Percentiles rank a stretch among this genome's conserved stretches.
phyloP scores from a whole-genome alignment of 92 coral and sea anemone genomes.

The Scolanthus callimorphus region DNA sequence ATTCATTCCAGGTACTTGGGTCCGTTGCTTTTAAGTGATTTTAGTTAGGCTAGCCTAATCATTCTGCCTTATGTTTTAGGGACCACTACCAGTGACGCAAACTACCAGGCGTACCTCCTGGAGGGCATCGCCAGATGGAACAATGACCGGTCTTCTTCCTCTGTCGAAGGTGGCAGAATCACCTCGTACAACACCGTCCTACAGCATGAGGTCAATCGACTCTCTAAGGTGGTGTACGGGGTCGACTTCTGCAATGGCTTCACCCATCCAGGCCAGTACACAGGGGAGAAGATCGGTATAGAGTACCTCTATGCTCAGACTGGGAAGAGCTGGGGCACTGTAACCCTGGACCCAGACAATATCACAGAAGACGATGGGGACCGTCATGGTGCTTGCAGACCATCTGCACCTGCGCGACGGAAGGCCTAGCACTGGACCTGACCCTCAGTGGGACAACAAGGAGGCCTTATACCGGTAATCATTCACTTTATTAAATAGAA shows the following conservation, averaged over 20 bases:
- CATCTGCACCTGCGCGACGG: no score
- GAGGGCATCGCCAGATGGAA: not conserved
- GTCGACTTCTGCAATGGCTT: not conserved
- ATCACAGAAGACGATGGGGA: no score
- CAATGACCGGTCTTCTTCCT: not conserved
- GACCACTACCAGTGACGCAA: not conserved
- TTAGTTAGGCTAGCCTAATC: no score
- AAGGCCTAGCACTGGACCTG: no score
- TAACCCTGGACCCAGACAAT: constrained; percentile 16
- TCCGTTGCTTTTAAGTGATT: constrained; percentile 1
- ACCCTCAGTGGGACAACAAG: no score
- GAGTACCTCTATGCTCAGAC: constrained; percentile 25
- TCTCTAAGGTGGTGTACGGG: not conserved
- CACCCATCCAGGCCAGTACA: no score
- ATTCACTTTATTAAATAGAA: no score
- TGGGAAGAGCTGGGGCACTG: constrained; percentile 14
- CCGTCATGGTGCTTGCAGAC: no score
- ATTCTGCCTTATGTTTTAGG: no score
- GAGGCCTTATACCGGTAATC: no score
- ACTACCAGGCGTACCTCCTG: constrained; percentile 6
- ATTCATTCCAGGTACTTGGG: no score
- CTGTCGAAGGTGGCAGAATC: not conserved
- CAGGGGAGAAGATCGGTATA: not conserved
- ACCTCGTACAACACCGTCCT: not conserved
- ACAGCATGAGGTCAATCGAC: constrained; percentile 1